phyloP scores from a whole-genome alignment of 2,888 invertebrate genomes.

The Mystacides longicornis region DNA sequence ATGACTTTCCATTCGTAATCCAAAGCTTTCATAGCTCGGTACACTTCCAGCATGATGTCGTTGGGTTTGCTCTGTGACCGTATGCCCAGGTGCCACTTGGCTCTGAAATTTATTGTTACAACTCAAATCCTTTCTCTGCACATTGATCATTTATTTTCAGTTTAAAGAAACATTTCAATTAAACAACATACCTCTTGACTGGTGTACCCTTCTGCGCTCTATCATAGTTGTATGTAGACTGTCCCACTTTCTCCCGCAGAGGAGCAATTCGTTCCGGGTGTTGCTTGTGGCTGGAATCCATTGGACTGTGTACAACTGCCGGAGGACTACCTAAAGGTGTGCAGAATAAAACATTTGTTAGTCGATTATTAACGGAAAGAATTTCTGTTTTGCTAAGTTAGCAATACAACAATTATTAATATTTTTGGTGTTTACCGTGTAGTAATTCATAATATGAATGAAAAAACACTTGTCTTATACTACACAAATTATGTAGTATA shows the following conservation, averaged over 20 bases:
- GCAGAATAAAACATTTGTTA: no score
- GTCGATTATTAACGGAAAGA: no score
- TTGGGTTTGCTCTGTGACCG: constrained; percentile 98
- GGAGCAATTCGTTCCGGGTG: constrained; percentile 93
- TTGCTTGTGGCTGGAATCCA: constrained; percentile 41
- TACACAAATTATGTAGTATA: no score
- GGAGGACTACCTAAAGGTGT: constrained; percentile 64
- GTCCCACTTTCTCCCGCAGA: constrained; percentile 47
- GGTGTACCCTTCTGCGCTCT: constrained; percentile 51
- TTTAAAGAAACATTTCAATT: no score
- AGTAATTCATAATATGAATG: no score
- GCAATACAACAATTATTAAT: no score
- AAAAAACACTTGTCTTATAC: no score
- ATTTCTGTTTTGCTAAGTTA: no score
- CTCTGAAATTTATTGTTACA: constrained; percentile 43
- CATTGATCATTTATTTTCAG: no score
- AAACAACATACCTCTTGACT: constrained; percentile 53
- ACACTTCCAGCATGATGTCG: constrained; percentile 99
- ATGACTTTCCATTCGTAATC: constrained; percentile 99
- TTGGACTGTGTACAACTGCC: constrained; percentile 49
- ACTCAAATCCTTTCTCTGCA: neutral
- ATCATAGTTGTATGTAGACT: constrained; percentile 31
- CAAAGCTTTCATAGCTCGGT: constrained; percentile 96
- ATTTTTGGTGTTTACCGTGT: no score
- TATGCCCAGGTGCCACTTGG: constrained; percentile 99